Evolutionary conservation across 2,888 invertebrate genomes (phyloP).

Genomic region (Idaea dimidiata): DNA sequence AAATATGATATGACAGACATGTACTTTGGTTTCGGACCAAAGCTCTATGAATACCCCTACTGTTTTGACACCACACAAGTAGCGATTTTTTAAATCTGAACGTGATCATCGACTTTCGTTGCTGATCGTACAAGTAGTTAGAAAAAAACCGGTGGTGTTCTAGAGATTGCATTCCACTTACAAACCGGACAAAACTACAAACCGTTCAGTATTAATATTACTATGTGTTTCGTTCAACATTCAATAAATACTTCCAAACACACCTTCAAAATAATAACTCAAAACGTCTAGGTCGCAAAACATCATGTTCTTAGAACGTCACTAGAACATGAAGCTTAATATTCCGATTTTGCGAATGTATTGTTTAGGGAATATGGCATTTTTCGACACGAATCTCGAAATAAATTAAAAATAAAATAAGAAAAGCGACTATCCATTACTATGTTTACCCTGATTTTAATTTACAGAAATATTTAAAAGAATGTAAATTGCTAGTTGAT

Average conservation of each 20-base stretch:
- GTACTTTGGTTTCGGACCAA: no score
- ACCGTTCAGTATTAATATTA: neutral
- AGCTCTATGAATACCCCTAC: no score
- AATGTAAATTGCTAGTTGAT: no score
- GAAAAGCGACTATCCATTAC: neutral
- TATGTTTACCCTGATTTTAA: neutral
- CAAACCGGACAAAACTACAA: neutral
- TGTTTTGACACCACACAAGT: no score
- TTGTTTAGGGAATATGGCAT: neutral
- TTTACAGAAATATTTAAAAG: neutral
- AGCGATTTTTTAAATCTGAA: no score
- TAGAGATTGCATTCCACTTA: neutral
- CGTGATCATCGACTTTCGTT: neutral
- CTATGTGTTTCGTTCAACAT: neutral
- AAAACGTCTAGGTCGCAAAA: neutral
- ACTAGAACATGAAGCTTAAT: neutral
- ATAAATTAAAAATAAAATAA: neutral
- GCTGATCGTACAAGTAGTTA: slow-evolving; percentile 1
- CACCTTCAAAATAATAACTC: neutral
- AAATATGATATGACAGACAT: no score
- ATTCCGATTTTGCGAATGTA: neutral
- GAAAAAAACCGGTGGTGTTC: neutral
- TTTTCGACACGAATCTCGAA: neutral
- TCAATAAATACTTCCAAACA: neutral
- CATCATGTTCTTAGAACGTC: neutral